These are phyloP conservation scores for Antedon mediterranea DNA, from an alignment of 53 echinoderm and acorn worm genomes.

Conservation along the genomic window DNA sequence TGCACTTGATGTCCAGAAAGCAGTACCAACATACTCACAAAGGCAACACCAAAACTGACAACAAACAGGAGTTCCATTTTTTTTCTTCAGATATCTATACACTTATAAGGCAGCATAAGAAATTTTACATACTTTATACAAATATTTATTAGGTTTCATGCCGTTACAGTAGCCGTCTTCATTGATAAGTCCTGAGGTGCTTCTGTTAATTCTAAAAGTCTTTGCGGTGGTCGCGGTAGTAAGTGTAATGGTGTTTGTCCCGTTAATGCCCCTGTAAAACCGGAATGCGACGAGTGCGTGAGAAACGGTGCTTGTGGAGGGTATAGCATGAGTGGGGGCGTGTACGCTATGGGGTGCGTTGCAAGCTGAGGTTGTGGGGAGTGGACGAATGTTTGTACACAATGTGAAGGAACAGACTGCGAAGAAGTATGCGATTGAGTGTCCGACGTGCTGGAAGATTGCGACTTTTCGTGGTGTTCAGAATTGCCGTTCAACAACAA, in stretches of 20 bases:
- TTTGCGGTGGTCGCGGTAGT: conserved; percentile 28
- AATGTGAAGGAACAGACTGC: not conserved
- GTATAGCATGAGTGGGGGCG: conserved; percentile 69
- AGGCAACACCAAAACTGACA: not conserved
- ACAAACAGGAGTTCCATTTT: not conserved
- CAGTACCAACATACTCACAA: not conserved
- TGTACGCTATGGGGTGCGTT: conserved; percentile 44
- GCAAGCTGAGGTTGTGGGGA: conserved; percentile 63
- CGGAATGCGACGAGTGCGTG: conserved; percentile 40
- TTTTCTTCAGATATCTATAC: not conserved
- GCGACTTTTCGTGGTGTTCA: not conserved
- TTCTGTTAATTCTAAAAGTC: conserved; percentile 27
- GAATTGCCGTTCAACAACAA: conserved; percentile 7
- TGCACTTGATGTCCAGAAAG: too few species aligned
- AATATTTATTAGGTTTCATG: conserved; percentile 16
- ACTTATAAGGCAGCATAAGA: not conserved
- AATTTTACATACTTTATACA: not conserved
- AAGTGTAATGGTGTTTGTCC: conserved; percentile 49
- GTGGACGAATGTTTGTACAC: conserved; percentile 14
- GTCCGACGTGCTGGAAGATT: not conserved
- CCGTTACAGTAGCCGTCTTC: conserved; percentile 88
- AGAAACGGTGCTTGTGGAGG: conserved; percentile 59
- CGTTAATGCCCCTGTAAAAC: conserved; percentile 21
- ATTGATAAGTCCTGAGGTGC: conserved; percentile 86
- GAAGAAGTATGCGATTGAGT: not conserved